phyloP scores from a whole-genome alignment of 2,113 vertebrate genomes.

The Silurus asotus region DNA sequence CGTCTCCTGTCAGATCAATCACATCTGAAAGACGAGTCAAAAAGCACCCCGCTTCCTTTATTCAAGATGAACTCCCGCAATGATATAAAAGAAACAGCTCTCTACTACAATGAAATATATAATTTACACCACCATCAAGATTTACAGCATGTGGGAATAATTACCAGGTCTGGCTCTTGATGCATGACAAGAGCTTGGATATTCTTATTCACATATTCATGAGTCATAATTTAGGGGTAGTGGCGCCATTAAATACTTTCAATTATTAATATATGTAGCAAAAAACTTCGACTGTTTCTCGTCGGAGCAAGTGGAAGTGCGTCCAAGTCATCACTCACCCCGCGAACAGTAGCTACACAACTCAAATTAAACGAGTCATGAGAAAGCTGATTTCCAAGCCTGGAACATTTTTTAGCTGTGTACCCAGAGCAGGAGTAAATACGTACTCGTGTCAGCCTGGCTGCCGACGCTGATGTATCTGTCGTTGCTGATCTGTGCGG shows the following conservation, averaged over 20 bases:
- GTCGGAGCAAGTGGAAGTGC: neutral
- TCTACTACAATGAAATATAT: neutral
- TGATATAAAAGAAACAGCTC: neutral
- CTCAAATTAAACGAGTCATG: neutral
- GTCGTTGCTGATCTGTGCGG: conserved; percentile 88
- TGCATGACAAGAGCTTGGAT: neutral
- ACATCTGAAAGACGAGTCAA: conserved; percentile 80
- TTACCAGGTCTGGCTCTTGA: neutral
- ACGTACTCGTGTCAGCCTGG: conserved; percentile 94
- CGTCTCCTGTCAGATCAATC: conserved; percentile 97
- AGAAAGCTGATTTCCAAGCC: too few relatives aligned
- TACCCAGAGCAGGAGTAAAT: conserved; percentile 29
- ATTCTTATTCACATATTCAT: conserved; percentile 8
- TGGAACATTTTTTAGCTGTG: neutral
- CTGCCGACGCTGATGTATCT: conserved; percentile 97
- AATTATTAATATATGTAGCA: neutral
- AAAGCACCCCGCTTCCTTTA: neutral
- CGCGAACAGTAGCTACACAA: neutral
- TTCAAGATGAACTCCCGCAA: neutral
- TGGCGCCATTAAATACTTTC: neutral
- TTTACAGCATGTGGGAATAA: neutral
- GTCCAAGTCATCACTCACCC: neutral
- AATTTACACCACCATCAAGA: neutral
- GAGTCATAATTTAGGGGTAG: neutral
- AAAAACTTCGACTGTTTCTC: neutral